Percentiles rank a stretch among this genome's conserved stretches.
These are phyloP conservation scores for Stegodyphus mimosarum DNA, from an alignment of 1,140 invertebrate genomes.

Conservation along the genomic window DNA sequence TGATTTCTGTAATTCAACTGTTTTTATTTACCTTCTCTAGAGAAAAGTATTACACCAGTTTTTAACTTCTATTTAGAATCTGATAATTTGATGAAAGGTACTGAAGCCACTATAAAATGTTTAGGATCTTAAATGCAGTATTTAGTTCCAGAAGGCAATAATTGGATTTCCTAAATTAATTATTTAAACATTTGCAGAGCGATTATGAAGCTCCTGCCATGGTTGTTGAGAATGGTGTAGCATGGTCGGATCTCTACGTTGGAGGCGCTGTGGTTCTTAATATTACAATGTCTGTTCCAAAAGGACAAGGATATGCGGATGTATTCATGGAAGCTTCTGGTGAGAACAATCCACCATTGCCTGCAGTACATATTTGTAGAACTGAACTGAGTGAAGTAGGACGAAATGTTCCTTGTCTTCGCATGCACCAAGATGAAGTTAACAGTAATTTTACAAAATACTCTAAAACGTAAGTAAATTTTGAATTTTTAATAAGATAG, in stretches of 20 bases:
- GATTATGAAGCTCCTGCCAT: constrained; percentile 40
- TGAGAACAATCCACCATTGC: constrained; percentile 57
- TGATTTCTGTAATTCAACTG: too few species aligned
- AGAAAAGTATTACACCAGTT: too few species aligned
- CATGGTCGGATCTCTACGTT: constrained; percentile 61
- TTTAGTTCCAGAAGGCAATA: too few species aligned
- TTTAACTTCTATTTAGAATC: too few species aligned
- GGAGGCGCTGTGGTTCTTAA: constrained; percentile 62
- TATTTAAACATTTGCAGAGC: neutral
- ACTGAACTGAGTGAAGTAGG: constrained; percentile 58
- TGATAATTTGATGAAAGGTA: too few species aligned
- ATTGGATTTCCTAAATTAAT: neutral
- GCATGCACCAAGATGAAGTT: constrained; percentile 58
- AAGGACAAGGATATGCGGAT: constrained; percentile 58
- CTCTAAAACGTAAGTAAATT: constrained; percentile 51
- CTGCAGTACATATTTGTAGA: constrained; percentile 61
- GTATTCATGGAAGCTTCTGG: constrained; percentile 59
- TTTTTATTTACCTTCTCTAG: too few species aligned
- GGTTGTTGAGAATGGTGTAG: constrained; percentile 55
- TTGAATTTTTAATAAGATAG: neutral
- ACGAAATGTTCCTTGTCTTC: constrained; percentile 61
- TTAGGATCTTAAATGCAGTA: too few species aligned
- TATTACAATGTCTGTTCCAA: constrained; percentile 53
- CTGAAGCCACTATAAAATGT: too few species aligned
- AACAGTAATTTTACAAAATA: constrained; percentile 62